Base-by-base conservation (phyloP, 2,888 invertebrate species). In the Folsomia manolachei region DNA sequence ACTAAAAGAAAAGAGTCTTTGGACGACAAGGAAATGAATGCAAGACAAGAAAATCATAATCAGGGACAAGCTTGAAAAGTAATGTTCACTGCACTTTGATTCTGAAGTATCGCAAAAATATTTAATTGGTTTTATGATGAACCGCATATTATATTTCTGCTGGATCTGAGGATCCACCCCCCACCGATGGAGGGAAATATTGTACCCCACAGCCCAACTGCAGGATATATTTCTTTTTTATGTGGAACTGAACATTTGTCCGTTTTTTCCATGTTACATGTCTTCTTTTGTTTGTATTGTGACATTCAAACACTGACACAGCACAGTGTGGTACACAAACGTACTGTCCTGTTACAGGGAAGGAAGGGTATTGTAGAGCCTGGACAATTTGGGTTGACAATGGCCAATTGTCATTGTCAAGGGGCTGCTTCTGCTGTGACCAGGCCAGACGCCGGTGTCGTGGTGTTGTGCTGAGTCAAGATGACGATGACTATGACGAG, bases 391-490 rank as follows among this genome's bases (percentile, higher is more conserved):
- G 18, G 56, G 56, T 19, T 21, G 21, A 56, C 56, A 19, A 19
- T 56, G 56, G 56, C 18, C 56, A 56, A 56, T 56, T 56, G 56
- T 56, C 56, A 56, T 56, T 56, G 56, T 56, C 56, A 56, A 56
- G 56, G 21, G 21, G 56, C 21, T 56, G 39, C 39, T 39, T 39
- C 39, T 39, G 39, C 39, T 56, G 56, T 56, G 56, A 56, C 18
- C 21, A 56, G 21, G 56, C 56, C 18, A 21, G 56, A 21, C 39
- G n/a, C 39, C 4, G 39, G 14, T 14, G 39, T 39, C 14, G 39
- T 39, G 39, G 7, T 39, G 39, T 14, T 39, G 7, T 39, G 7
- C 56, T 56, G 56, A 56, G 11, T 21, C 18, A 21, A 56, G 56
- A 18, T 11, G 56, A 56, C 7, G 56, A 56, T 51, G 56, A 56